Evolutionary conservation across 1,140 invertebrate genomes (phyloP).

Genomic region (Planococcus citri): DNA sequence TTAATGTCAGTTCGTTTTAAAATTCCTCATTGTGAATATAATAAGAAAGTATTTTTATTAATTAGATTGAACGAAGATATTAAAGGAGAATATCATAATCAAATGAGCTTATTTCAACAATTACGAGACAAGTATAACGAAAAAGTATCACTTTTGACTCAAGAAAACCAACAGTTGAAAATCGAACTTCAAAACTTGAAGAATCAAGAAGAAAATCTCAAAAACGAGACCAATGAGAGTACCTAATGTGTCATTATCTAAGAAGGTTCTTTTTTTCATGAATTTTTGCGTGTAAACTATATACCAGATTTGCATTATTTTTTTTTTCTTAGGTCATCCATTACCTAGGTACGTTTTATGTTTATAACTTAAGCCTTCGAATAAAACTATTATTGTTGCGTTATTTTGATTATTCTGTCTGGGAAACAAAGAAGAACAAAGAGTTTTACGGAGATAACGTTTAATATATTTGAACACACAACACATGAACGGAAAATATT

Average conservation of each 20-base stretch:
- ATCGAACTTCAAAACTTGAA: background rate
- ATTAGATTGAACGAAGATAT: conserved; percentile 49
- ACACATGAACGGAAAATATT: background rate
- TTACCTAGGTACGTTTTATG: no score
- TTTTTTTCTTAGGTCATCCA: no score
- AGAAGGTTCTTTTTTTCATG: background rate
- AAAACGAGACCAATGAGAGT: background rate
- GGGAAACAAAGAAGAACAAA: no score
- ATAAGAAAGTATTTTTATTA: no score
- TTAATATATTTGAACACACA: conserved; percentile 8
- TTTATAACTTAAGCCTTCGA: no score
- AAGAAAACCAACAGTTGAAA: conserved; percentile 32
- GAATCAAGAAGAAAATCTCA: background rate
- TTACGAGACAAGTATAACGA: conserved; percentile 37
- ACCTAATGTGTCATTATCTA: background rate
- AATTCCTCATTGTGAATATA: background rate
- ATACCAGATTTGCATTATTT: no score
- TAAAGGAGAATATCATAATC: conserved; percentile 60
- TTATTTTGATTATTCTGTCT: no score
- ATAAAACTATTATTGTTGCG: no score
- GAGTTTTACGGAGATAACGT: background rate
- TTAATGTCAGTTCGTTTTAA: background rate
- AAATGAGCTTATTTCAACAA: conserved; percentile 48
- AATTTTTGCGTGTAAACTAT: background rate
- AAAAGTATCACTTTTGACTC: conserved; percentile 35